Percentiles rank a stretch among this genome's conserved stretches.
Evolutionary conservation across 2,797 vertebrate genomes (phyloP).

Genomic region (Cynopterus sphinx): DNA sequence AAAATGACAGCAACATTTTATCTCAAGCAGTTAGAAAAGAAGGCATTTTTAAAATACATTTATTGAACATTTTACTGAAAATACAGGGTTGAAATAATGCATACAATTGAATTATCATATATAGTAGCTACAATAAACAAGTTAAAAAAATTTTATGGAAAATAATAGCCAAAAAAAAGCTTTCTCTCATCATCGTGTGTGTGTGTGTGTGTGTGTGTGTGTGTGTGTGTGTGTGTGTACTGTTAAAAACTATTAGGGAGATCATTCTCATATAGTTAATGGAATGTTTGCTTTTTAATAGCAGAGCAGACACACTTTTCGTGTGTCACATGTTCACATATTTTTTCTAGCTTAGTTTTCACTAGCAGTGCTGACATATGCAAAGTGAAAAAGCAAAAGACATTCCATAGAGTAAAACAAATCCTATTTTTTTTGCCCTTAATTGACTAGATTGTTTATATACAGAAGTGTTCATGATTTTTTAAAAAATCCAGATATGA

Average conservation of each 20-base stretch:
- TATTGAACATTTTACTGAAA: constrained; percentile 73
- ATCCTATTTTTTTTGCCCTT: not conserved
- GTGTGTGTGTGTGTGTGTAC: not conserved
- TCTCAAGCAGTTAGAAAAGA: constrained; percentile 71
- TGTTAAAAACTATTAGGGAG: constrained; percentile 36
- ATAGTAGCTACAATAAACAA: constrained; percentile 69
- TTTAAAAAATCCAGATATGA: not conserved
- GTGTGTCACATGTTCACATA: not conserved
- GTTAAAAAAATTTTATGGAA: constrained; percentile 62
- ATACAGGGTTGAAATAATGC: constrained; percentile 64
- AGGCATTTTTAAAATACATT: constrained; percentile 73
- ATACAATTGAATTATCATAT: constrained; percentile 72
- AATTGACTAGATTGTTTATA: not conserved
- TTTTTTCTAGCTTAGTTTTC: constrained; percentile 23
- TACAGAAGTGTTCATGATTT: not conserved
- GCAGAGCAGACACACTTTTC: not conserved
- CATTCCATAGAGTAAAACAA: not conserved
- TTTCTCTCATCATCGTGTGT: not conserved
- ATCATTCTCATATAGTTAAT: not conserved
- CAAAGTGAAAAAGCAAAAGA: not conserved
- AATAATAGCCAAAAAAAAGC: constrained; percentile 20
- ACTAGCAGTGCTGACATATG: not conserved
- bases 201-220: no score
- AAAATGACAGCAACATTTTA: constrained; percentile 75
- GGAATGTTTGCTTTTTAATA: constrained; percentile 33